Conservation (phyloP, 2,888 invertebrate species). For the Herminia tarsipennalis region DNA sequence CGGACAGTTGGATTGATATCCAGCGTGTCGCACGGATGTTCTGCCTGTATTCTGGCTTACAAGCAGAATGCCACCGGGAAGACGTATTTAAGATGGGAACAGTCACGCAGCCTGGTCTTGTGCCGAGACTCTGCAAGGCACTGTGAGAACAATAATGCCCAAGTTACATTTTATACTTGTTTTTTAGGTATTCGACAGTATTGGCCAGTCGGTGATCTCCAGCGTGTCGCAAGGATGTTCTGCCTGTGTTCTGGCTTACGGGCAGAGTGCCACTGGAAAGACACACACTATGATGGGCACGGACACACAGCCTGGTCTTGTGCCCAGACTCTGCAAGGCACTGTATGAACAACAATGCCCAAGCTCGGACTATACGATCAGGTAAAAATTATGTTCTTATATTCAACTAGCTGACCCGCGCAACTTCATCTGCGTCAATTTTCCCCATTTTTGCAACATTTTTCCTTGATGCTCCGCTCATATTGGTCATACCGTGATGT, state of each 20-base stretch:
- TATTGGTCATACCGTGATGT: too few species aligned
- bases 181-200: slow-evolving; percentile 86
- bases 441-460: too few species aligned
- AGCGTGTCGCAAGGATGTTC: slow-evolving; percentile 87
- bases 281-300: slow-evolving; percentile 92
- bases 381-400: slow-evolving; percentile 48
- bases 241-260: slow-evolving; percentile 90
- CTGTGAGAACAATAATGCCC: slow-evolving; percentile 55
- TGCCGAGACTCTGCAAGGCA: slow-evolving; percentile 72
- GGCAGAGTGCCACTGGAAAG: slow-evolving; percentile 91
- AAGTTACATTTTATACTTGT: not conserved
- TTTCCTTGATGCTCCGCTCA: too few species aligned
- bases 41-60: slow-evolving; percentile 90
- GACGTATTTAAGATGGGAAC: slow-evolving; percentile 91
- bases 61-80: slow-evolving; percentile 92
- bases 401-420: too few species aligned
- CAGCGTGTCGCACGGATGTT: slow-evolving; percentile 86
- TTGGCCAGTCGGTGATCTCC: slow-evolving; percentile 88
- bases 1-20: slow-evolving; percentile 87
- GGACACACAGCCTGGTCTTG: slow-evolving; percentile 68
- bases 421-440: too few species aligned
- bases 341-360: slow-evolving; percentile 55
- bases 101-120: slow-evolving; percentile 68
- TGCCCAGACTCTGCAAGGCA: slow-evolving; percentile 72
- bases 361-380: slow-evolving; percentile 64